phyloP scores from a whole-genome alignment of 92 coral and sea anemone species.

The Ricordea florida region DNA sequence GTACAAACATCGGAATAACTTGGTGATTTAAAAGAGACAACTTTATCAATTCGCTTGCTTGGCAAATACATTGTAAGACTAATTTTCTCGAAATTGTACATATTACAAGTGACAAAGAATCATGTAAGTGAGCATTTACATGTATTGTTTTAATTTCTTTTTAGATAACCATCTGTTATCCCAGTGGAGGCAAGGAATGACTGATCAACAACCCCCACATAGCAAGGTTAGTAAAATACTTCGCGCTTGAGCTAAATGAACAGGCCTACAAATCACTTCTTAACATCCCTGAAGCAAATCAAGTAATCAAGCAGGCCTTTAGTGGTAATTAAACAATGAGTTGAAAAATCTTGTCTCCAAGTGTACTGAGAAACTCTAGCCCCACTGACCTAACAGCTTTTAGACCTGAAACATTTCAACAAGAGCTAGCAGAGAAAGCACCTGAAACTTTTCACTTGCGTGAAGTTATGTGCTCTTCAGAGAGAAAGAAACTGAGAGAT shows the following conservation, averaged over 20 bases:
- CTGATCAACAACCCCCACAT: conserved; percentile 19
- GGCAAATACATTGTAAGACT: neutral
- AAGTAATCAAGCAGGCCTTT: conserved; percentile 16
- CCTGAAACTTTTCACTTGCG: conserved; percentile 34
- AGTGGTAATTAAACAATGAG: conserved; percentile 13
- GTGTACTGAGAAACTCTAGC: conserved; percentile 16
- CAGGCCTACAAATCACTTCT: conserved; percentile 34
- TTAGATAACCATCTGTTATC: conserved; percentile 24
- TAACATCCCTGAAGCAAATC: conserved; percentile 35
- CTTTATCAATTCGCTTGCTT: neutral
- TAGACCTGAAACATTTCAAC: conserved; percentile 21
- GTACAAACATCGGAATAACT: neutral
- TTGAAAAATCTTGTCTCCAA: conserved; percentile 25
- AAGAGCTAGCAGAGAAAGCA: conserved; percentile 46
- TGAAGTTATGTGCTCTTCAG: conserved; percentile 36
- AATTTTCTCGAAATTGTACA: conserved; percentile 1
- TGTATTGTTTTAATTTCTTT: neutral
- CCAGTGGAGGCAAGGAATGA: conserved; percentile 21
- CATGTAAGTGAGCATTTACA: conserved; percentile 2
- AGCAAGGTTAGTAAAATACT: conserved; percentile 26
- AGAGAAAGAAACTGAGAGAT: conserved; percentile 10
- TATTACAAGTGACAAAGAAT: neutral
- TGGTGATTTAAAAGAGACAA: conserved; percentile 5
- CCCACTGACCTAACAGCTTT: conserved; percentile 24
- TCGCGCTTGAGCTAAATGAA: conserved; percentile 20